Evolutionary conservation across 2,113 vertebrate genomes (phyloP).

Genomic region (Ariopsis seemanni): DNA sequence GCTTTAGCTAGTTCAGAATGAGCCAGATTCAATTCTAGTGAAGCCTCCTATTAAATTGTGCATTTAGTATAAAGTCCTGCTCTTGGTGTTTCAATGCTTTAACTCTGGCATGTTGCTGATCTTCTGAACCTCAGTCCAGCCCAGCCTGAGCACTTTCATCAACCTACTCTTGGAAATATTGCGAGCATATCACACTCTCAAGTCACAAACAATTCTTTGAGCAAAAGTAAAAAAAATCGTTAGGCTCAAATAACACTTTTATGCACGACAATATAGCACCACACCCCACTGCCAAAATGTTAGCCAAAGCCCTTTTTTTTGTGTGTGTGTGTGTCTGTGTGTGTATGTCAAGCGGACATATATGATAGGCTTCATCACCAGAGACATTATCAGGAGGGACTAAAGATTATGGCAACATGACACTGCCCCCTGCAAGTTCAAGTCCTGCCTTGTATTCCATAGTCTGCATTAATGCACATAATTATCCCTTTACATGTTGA

Average conservation of each 20-base stretch:
- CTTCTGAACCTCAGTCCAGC: background rate
- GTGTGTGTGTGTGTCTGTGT: too few relatives aligned
- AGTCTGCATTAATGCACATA: background rate
- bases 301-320: background rate
- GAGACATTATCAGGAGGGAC: background rate
- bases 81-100: background rate
- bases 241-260: background rate
- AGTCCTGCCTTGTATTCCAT: background rate
- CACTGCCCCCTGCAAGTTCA: background rate
- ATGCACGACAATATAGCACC: background rate
- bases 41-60: background rate
- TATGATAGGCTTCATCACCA: background rate
- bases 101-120: background rate
- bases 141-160: background rate
- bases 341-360: background rate
- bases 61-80: background rate
- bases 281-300: background rate
- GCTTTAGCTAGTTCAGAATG: background rate
- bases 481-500: background rate
- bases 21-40: background rate
- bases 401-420: background rate
- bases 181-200: background rate
- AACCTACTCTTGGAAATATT: background rate
- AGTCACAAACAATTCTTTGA: background rate
- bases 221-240: background rate